Evolutionary conservation across 2,888 invertebrate species (phyloP).

Genomic region (Operophtera brumata): DNA sequence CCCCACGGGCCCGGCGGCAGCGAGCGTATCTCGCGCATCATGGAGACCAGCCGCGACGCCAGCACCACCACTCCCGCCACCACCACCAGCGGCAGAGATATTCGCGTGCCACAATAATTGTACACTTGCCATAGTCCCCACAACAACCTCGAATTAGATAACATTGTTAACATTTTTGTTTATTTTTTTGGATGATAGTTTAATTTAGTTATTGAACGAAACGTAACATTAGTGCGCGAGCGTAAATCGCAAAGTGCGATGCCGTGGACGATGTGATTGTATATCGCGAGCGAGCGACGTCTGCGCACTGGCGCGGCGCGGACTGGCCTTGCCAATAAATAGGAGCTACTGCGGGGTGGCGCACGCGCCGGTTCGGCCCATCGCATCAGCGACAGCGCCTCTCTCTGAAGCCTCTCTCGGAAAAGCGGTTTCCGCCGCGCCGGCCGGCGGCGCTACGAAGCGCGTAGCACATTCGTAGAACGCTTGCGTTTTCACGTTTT

Average conservation of each 20-base stretch:
- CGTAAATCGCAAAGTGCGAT: conserved; percentile 60
- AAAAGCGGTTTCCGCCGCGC: conserved; percentile 37
- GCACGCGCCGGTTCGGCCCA: conserved; percentile 57
- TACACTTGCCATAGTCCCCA: conserved; percentile 76
- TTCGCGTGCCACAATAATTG: conserved; percentile 66
- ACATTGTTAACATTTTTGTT: conserved; percentile 62
- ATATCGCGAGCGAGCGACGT: conserved; percentile 73
- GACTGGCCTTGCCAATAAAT: conserved; percentile 80
- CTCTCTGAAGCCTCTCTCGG: conserved; percentile 23
- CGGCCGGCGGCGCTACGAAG: conserved; percentile 36
- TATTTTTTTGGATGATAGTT: conserved; percentile 41
- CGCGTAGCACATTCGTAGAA: conserved; percentile 63
- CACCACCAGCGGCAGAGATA: conserved; percentile 69
- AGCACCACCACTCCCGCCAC: conserved; percentile 73
- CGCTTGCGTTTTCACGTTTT: conserved; percentile 32
- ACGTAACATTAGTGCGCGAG: conserved; percentile 66
- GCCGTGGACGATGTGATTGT: conserved; percentile 59
- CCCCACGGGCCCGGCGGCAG: conserved; percentile 95
- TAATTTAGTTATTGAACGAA: conserved; percentile 46
- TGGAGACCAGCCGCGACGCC: conserved; percentile 68
- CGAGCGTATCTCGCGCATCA: conserved; percentile 67
- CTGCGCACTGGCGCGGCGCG: conserved; percentile 75
- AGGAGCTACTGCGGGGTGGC: conserved; percentile 57
- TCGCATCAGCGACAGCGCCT: conserved; percentile 49
- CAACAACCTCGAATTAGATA: conserved; percentile 75